Evolutionary conservation across 2,113 vertebrate species (phyloP).

Genomic region (Bos javanicus): DNA sequence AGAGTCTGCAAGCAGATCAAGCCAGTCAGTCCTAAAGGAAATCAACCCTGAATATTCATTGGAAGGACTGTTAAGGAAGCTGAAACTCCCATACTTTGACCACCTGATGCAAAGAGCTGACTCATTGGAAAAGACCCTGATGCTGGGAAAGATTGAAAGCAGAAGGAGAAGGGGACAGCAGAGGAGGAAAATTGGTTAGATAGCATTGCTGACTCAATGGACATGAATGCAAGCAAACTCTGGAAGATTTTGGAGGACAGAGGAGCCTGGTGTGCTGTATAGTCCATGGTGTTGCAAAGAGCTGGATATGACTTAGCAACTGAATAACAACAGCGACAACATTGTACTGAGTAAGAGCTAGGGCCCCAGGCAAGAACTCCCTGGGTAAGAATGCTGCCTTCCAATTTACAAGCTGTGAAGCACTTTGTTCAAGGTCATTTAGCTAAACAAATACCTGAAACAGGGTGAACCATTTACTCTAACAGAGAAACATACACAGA

Average conservation of each 20-base stretch:
- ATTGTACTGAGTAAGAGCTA: slow-evolving; percentile 5
- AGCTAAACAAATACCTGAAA: slow-evolving; percentile 53
- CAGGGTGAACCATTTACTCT: slow-evolving; percentile 22
- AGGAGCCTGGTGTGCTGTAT: neutral
- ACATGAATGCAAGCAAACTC: neutral
- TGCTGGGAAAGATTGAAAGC: neutral
- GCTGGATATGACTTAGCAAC: neutral
- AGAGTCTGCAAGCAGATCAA: neutral
- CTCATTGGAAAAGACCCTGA: neutral
- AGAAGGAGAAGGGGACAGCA: neutral
- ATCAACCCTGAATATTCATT: neutral
- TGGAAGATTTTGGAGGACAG: neutral
- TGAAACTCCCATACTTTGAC: neutral
- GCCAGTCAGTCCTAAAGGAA: neutral
- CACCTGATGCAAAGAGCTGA: neutral
- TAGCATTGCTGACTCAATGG: neutral
- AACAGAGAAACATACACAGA: neutral
- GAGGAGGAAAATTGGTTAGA: neutral
- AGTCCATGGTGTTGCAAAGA: neutral
- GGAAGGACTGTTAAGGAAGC: neutral
- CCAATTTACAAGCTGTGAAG: neutral
- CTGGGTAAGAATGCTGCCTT: neutral
- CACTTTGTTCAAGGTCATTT: slow-evolving; percentile 48
- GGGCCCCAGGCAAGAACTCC: neutral
- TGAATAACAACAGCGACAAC: neutral